Evolutionary conservation across 2,888 invertebrate genomes (phyloP), one percentile per base, ranked within the genome.

Genomic region (Aplocera efformata): DNA sequence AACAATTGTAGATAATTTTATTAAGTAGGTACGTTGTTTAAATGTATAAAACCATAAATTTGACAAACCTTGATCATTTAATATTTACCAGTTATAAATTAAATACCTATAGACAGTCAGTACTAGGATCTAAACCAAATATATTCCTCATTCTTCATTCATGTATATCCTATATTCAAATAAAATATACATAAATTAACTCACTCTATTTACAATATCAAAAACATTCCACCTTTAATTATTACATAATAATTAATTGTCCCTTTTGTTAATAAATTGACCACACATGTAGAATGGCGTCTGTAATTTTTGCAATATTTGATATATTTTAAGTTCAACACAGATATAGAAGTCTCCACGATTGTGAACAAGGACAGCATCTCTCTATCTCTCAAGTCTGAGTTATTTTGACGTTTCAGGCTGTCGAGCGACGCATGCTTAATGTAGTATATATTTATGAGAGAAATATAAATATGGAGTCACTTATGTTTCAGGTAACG

Each of bases 11-110:
- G 58, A 73, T 64, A 69, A 65, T 60, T 79, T 79, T 81, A 79
- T 75, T 79, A 54, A 59, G 64, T 71, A 69, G 55, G 59, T 35
- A 34, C 13, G 34, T 36, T 36, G 22, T 63, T 70, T 70, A 72
- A 68, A 70, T 72, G 73, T 65, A 71, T 60, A 71, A 69, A 71
- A 63, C 67, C 67, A 50, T 28, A 67, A 66, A 68, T 75, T 77
- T 79, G 74, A 79, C 73, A 78, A 77, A 26, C 36, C 28, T 29
- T 22, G 9, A 21, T 41, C 65, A 56, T 53, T 56, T 56, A 31
- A 57, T 48, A 50, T 50, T 47, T 46, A 40, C 43, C 44, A 24
- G 43, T 40, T 41, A 48, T 34, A 42, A 38, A 39, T 52, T 51
- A 38, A 37, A 26, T 41, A n/a, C n/a, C n/a, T n/a, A n/a, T n/a